Conservation (phyloP, 2,113 vertebrate genomes). For the Nycticryphes semicollaris region DNA sequence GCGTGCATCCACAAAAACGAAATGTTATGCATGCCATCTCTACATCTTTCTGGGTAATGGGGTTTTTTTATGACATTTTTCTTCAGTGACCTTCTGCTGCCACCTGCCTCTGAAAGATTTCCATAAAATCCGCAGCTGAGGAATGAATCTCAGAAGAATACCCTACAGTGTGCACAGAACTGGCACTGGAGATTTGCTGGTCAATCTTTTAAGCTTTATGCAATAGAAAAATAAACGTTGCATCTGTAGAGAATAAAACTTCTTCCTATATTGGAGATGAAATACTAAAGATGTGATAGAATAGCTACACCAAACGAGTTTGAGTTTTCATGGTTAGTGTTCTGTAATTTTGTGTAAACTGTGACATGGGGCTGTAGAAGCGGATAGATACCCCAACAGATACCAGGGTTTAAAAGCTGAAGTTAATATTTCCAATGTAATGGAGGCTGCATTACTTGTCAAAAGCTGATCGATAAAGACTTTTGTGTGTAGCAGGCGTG, state of each 20-base stretch:
- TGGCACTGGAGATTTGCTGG: not conserved
- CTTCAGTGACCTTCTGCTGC: not conserved
- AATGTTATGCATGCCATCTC: not conserved
- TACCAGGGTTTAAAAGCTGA: not conserved
- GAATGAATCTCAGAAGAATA: not conserved
- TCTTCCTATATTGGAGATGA: not conserved
- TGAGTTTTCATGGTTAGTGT: not conserved
- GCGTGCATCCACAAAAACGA: not conserved
- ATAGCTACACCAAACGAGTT: not conserved
- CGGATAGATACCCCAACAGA: not conserved
- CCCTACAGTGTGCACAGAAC: not conserved
- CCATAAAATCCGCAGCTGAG: not conserved
- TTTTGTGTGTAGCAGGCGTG: rapidly evolving
- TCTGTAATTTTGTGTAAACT: not conserved
- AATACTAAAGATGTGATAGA: not conserved
- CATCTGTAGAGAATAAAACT: not conserved
- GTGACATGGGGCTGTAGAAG: not conserved
- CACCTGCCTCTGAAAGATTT: not conserved
- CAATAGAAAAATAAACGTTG: not conserved
- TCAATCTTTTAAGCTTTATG: not conserved
- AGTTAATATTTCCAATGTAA: not conserved
- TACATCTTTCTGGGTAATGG: not conserved
- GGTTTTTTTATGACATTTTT: not conserved
- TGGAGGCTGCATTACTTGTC: not conserved
- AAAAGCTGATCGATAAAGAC: not conserved